Conservation (phyloP, 1,140 invertebrate genomes). For the Pectinophora gossypiella region DNA sequence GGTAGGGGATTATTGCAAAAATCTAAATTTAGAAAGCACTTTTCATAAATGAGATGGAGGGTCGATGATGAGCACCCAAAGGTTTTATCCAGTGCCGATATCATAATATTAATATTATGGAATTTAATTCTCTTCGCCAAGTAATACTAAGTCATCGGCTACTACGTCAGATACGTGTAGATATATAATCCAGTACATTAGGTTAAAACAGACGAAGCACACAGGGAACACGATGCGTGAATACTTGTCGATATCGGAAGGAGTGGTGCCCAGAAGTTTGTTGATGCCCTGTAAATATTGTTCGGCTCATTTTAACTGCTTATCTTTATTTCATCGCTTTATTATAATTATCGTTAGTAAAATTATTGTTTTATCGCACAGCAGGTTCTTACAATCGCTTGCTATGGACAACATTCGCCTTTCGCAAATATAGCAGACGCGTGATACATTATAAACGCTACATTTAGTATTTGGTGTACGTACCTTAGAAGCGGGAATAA, state of each 20-base stretch:
- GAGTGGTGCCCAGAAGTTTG: conserved; percentile 92
- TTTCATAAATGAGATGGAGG: conserved; percentile 8
- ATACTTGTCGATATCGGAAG: conserved; percentile 97
- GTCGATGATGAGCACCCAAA: conserved; percentile 18
- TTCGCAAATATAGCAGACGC: too few relatives aligned
- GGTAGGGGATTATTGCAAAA: not conserved
- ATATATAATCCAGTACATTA: conserved; percentile 99
- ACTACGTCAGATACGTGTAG: conserved; percentile 96
- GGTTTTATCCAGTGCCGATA: conserved; percentile 11
- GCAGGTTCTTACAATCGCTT: too few relatives aligned
- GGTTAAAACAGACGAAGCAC: conserved; percentile 97
- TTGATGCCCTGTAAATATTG: conserved; percentile 82
- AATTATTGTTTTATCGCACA: too few relatives aligned
- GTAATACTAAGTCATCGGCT: conserved; percentile 91
- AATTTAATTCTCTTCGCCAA: conserved; percentile 85
- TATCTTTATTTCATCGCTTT: too few relatives aligned
- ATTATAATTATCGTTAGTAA: too few relatives aligned
- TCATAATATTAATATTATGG: conserved; percentile 7
- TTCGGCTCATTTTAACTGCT: conserved; percentile 1
- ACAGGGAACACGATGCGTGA: conserved; percentile 96
- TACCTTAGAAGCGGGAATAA: conserved; percentile 86
- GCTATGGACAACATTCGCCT: not conserved
- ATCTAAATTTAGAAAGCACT: not conserved
- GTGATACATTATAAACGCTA: too few relatives aligned
- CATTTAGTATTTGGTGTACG: too few relatives aligned